A percentile compares a stretch with the other conserved stretches of the same genome.
Conservation (phyloP, 2,797 vertebrate genomes). For the Sebastes baramenuke region DNA sequence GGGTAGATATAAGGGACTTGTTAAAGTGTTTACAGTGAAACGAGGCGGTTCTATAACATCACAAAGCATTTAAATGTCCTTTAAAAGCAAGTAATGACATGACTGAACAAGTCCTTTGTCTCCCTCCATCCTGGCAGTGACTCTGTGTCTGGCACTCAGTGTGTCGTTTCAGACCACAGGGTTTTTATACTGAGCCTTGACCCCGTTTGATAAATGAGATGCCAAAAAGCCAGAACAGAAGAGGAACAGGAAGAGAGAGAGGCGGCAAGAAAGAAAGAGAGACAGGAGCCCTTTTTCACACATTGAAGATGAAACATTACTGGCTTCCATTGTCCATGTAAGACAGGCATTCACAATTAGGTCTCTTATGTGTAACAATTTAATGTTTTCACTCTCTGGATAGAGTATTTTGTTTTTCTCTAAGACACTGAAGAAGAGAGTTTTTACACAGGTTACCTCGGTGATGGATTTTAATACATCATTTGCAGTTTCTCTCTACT, state of each 20-base stretch:
- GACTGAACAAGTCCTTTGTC: slow-evolving; percentile 18
- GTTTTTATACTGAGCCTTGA: slow-evolving; percentile 46
- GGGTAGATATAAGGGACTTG: background rate
- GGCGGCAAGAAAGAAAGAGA: slow-evolving; percentile 5
- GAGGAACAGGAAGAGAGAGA: slow-evolving; percentile 24
- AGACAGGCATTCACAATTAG: background rate
- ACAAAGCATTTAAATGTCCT: background rate
- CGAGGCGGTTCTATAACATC: background rate
- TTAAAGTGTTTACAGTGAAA: slow-evolving; percentile 24
- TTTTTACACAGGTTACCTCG: background rate
- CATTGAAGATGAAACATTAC: slow-evolving; percentile 20
- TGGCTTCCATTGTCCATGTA: background rate
- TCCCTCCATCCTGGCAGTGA: slow-evolving; percentile 11
- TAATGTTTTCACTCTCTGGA: background rate
- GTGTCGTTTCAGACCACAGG: slow-evolving; percentile 44
- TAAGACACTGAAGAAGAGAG: background rate
- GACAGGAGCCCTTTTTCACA: slow-evolving; percentile 7
- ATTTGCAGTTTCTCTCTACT: background rate
- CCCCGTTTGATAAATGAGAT: slow-evolving; percentile 61
- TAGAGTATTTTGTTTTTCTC: background rate
- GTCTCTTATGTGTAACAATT: background rate
- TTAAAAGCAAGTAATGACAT: background rate
- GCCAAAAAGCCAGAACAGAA: slow-evolving; percentile 48
- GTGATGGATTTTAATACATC: background rate
- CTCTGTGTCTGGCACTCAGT: slow-evolving; percentile 10